A percentile compares a stretch with the other conserved stretches of the same genome.
Conservation (phyloP, 2,113 vertebrate genomes). For the Prunella himalayana region DNA sequence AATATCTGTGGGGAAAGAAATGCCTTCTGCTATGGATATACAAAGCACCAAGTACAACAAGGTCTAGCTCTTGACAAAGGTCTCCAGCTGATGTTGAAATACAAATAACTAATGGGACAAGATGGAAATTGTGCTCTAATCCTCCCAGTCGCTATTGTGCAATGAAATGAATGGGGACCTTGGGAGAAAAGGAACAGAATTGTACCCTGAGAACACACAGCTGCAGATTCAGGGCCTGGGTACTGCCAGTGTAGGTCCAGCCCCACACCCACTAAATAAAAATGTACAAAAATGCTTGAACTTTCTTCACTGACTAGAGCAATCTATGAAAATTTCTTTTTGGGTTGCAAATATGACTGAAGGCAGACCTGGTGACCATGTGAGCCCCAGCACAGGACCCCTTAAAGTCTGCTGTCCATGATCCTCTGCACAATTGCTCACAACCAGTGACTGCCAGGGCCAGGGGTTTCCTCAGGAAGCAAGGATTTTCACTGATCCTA, state of each 20-base stretch:
- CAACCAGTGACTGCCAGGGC: not conserved
- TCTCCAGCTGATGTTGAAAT: slow-evolving; percentile 52
- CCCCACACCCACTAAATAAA: not conserved
- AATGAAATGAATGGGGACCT: not conserved
- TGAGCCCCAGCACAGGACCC: not conserved
- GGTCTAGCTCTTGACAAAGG: slow-evolving; percentile 55
- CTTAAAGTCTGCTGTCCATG: not conserved
- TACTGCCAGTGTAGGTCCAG: not conserved
- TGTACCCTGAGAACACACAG: not conserved
- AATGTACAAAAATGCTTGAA: not conserved
- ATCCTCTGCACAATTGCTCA: not conserved
- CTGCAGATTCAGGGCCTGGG: not conserved
- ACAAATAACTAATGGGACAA: slow-evolving; percentile 44
- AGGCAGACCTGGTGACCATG: rapidly evolving
- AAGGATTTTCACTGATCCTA: not conserved
- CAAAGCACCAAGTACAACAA: slow-evolving; percentile 24
- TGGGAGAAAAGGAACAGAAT: not conserved
- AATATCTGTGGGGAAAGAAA: slow-evolving; percentile 45
- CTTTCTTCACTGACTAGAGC: not conserved
- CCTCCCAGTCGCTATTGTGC: slow-evolving; percentile 22
- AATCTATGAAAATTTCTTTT: not conserved
- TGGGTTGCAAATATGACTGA: not conserved
- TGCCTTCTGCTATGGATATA: slow-evolving; percentile 31
- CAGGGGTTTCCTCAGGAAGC: not conserved
- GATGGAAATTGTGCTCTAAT: slow-evolving; percentile 43